Percentiles rank a stretch among this genome's conserved stretches.
Evolutionary conservation across 2,888 invertebrate species (phyloP).

Genomic region (Drosophila bunnanda): DNA sequence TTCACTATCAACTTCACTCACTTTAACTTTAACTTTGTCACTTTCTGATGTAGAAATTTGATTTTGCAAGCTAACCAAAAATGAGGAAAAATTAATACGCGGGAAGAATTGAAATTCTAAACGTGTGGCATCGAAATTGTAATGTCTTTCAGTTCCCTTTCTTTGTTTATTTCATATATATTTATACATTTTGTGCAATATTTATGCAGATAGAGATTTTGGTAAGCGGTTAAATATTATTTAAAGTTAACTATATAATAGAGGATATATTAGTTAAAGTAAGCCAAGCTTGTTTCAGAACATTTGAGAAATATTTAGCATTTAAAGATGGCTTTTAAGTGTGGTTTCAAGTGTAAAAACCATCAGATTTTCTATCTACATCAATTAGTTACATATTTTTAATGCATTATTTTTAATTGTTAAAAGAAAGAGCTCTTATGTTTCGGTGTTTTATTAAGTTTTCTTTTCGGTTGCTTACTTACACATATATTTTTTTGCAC

Average conservation of each 20-base stretch:
- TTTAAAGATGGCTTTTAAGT: too few relatives aligned
- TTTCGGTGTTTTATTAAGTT: slow-evolving; percentile 10
- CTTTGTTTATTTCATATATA: neutral
- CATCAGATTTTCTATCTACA: too few relatives aligned
- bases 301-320: neutral
- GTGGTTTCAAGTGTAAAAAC: neutral
- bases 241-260: neutral
- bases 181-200: neutral
- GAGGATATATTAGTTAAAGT: neutral
- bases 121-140: neutral
- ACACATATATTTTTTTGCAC: slow-evolving; percentile 10
- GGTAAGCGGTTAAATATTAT: neutral
- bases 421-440: neutral
- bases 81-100: neutral
- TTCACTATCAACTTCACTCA: neutral
- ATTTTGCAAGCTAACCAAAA: slow-evolving; percentile 26
- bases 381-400: too few relatives aligned
- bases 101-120: slow-evolving; percentile 35
- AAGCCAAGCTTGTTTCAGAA: neutral
- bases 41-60: slow-evolving; percentile 1
- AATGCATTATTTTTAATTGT: neutral
- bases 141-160: slow-evolving; percentile 4
- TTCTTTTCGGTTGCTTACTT: slow-evolving; percentile 13
- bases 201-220: neutral
- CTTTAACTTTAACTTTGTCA: neutral